Conservation (phyloP, 2,888 invertebrate genomes). For the Pherbina coryleti region DNA sequence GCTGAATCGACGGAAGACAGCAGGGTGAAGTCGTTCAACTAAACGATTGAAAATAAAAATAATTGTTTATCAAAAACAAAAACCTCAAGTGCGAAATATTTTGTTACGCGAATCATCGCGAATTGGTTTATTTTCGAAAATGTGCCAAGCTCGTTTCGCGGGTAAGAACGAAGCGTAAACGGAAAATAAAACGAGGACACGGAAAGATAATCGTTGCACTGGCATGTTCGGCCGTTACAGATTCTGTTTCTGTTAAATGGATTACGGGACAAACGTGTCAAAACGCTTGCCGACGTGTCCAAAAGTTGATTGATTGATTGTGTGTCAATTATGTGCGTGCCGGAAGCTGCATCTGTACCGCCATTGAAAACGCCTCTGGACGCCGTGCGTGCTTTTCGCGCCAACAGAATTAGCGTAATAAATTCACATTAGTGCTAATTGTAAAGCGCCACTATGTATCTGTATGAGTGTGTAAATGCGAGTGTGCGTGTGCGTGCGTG, state of each 20-base stretch:
- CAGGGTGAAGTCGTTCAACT: not conserved
- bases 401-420: constrained; percentile 12
- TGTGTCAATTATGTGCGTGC: not conserved
- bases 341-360: not conserved
- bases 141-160: not conserved
- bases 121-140: not conserved
- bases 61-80: not conserved
- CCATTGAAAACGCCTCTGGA: not conserved
- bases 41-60: not conserved
- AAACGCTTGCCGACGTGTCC: not conserved
- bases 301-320: not conserved
- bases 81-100: too few species aligned
- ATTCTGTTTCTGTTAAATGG: not conserved
- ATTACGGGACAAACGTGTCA: not conserved
- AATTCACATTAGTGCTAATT: constrained; percentile 26
- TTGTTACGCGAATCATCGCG: not conserved
- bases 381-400: not conserved
- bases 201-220: constrained; percentile 2
- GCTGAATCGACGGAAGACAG: not conserved
- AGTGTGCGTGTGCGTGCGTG: not conserved
- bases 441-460: not conserved
- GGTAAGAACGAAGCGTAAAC: not conserved
- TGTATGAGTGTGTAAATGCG: not conserved
- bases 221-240: not conserved
- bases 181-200: constrained; percentile 7